These are phyloP conservation scores for Alaudala cheleensis DNA, from an alignment of 2,113 vertebrate species.

Conservation along the genomic window DNA sequence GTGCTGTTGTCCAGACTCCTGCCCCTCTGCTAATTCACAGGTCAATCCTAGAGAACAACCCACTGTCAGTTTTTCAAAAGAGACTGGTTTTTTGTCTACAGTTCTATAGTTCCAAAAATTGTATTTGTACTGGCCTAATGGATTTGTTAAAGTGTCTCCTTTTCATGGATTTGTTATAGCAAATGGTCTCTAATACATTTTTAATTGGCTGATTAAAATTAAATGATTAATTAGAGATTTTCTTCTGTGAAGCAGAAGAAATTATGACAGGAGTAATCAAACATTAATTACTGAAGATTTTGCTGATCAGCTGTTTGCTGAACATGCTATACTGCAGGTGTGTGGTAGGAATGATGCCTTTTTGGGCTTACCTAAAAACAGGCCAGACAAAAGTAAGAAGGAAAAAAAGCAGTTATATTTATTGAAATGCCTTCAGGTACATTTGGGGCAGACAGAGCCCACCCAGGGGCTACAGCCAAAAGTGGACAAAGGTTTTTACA, in stretches of 20 bases:
- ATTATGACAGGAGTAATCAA: conserved; percentile 6
- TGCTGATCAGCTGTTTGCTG: background rate
- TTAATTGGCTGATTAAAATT: conserved; percentile 20
- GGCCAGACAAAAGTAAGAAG: background rate
- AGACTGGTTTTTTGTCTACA: background rate
- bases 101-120: conserved; percentile 18
- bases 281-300: conserved; percentile 16
- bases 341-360: background rate
- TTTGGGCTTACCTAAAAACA: background rate
- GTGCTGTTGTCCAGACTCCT: conserved; percentile 8
- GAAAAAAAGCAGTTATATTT: background rate
- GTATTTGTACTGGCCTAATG: background rate
- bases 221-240: conserved; percentile 8
- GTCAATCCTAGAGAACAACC: background rate
- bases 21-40: background rate
- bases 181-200: conserved; percentile 8
- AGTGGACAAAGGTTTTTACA: background rate
- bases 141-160: conserved; percentile 4
- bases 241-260: conserved; percentile 36
- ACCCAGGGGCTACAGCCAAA: background rate
- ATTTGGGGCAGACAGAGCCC: background rate
- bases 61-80: conserved; percentile 29
- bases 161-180: conserved; percentile 2
- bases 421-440: background rate
- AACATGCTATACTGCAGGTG: background rate